Percentiles rank a stretch among this genome's conserved stretches.
Evolutionary conservation across 2,888 invertebrate species (phyloP).

Genomic region (Diarsia rubi): DNA sequence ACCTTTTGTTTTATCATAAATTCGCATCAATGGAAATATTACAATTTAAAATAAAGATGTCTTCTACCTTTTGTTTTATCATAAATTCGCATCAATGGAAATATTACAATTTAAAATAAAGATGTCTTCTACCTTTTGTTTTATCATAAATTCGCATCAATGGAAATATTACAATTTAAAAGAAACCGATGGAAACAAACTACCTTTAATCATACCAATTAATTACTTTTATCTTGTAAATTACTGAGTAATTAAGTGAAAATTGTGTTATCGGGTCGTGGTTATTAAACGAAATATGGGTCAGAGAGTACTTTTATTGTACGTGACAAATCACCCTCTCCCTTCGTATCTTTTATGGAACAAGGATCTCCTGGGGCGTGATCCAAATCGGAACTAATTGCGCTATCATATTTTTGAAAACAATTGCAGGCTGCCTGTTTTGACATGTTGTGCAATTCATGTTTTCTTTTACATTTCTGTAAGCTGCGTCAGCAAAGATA

Average conservation of each 20-base stretch:
- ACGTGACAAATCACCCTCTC: neutral
- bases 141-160: slow-evolving; percentile 28
- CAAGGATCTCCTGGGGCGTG: neutral
- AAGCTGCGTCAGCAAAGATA: neutral
- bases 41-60: no score
- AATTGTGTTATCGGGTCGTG: slow-evolving; percentile 21
- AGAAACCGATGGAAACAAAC: neutral
- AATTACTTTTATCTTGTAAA: slow-evolving; percentile 39
- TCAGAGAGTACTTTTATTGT: slow-evolving; percentile 16
- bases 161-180: slow-evolving; percentile 18
- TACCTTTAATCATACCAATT: neutral
- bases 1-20: no score
- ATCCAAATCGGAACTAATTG: neutral
- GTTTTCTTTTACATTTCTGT: slow-evolving; percentile 12
- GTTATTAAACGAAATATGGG: slow-evolving; percentile 39
- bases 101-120: no score
- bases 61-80: no score
- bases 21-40: no score
- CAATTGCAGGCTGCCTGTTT: neutral
- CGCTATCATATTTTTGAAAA: neutral
- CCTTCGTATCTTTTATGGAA: neutral
- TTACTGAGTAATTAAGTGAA: slow-evolving; percentile 37
- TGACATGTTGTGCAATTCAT: slow-evolving; percentile 18
- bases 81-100: no score
- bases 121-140: no score